These are phyloP conservation scores for Drosophila trapezifrons DNA, from an alignment of 1,140 invertebrate genomes.

Conservation along the genomic window DNA sequence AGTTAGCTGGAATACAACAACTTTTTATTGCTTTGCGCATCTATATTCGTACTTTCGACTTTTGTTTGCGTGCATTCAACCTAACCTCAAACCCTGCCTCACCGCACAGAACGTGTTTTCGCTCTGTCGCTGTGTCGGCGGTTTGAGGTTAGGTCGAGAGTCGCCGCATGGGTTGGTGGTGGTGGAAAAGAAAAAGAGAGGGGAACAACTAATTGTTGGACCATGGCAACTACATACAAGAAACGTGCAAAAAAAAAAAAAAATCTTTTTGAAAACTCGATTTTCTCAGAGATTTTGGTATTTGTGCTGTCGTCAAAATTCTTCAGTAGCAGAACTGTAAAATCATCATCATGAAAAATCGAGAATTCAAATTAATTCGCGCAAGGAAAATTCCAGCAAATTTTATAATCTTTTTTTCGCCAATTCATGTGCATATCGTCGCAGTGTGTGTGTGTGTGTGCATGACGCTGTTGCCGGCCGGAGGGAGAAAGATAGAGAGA, in stretches of 20 bases:
- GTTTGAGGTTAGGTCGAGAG: constrained; percentile 47
- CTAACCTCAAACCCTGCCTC: constrained; percentile 59
- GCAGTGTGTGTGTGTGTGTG: constrained; percentile 33
- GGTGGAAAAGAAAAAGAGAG: constrained; percentile 18
- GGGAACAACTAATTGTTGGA: constrained; percentile 54
- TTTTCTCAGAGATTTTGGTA: constrained; percentile 83
- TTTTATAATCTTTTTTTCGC: constrained; percentile 37
- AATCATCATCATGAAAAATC: constrained; percentile 76
- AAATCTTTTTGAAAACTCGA: constrained; percentile 42
- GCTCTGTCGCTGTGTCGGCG: neutral
- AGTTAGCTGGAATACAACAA: constrained; percentile 37
- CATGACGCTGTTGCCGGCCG: constrained; percentile 70
- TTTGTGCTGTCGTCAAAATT: constrained; percentile 79
- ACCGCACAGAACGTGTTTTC: constrained; percentile 49
- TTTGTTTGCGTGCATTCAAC: constrained; percentile 58
- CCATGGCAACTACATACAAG: constrained; percentile 45
- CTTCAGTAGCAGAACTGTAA: constrained; percentile 84
- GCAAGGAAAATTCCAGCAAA: constrained; percentile 75
- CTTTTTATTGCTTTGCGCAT: constrained; percentile 23
- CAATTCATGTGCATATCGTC: constrained; percentile 39
- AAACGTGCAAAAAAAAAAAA: constrained; percentile 59
- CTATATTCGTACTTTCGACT: constrained; percentile 47
- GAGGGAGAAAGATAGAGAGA: constrained; percentile 38
- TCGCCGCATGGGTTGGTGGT: constrained; percentile 27
- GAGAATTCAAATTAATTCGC: constrained; percentile 41